Conservation (phyloP, 1,140 invertebrate genomes). For the Idris sp. region DNA sequence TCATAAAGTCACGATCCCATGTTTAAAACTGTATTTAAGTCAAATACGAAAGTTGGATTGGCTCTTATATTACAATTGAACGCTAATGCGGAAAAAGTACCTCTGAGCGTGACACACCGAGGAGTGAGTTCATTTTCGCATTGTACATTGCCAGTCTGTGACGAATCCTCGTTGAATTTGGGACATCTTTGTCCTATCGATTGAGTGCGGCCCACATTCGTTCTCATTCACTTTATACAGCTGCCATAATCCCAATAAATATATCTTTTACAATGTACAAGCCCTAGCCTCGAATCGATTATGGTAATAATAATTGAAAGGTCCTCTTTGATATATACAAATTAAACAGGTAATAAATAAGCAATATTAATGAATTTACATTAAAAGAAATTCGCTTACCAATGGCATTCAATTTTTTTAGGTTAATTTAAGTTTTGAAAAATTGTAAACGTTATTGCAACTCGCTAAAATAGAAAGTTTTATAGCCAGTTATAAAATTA, state of each 20-base stretch:
- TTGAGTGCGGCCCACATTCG: constrained; percentile 17
- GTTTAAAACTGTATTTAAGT: constrained; percentile 46
- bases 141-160: constrained; percentile 40
- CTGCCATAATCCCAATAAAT: constrained; percentile 47
- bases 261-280: constrained; percentile 48
- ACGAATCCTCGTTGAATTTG: constrained; percentile 51
- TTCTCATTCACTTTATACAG: constrained; percentile 36
- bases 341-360: no score
- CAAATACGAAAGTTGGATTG: constrained; percentile 36
- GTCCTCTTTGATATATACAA: no score
- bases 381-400: no score
- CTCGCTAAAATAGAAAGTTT: no score
- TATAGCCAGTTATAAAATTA: no score
- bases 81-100: constrained; percentile 54
- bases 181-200: constrained; percentile 41
- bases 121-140: constrained; percentile 47
- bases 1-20: constrained; percentile 32
- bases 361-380: no score
- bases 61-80: constrained; percentile 1
- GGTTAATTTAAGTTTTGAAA: no score
- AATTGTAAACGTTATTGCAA: no score
- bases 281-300: constrained; percentile 35
- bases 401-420: no score
- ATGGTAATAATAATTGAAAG: constrained; percentile 57
- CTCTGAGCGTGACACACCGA: constrained; percentile 54